These are phyloP conservation scores for Campoplex nolae DNA, from an alignment of 2,888 invertebrate genomes.

Conservation along the genomic window DNA sequence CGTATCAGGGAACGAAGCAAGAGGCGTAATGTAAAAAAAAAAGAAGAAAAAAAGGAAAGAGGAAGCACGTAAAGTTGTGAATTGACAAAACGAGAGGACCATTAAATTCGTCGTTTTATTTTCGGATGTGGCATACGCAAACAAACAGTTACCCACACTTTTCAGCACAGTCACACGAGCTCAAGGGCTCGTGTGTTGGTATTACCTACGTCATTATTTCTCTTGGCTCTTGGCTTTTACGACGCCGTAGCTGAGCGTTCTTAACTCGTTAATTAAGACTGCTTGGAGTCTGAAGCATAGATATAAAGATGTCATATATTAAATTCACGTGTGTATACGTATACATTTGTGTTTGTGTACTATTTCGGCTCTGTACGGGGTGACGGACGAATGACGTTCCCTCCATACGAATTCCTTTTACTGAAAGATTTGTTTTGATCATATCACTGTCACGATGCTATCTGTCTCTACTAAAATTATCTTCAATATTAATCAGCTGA, in stretches of 20 bases:
- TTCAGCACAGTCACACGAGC: not conserved
- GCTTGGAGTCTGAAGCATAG: constrained; percentile 61
- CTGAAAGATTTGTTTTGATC: constrained; percentile 76
- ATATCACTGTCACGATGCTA: constrained; percentile 78
- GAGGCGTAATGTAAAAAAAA: not conserved
- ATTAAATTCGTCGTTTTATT: constrained; percentile 78
- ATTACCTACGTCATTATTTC: constrained; percentile 72
- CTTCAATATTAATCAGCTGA: constrained; percentile 51
- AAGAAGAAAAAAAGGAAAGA: not conserved
- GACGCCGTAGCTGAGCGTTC: constrained; percentile 78
- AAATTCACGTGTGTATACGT: not conserved
- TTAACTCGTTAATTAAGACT: constrained; percentile 79
- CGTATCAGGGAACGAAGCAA: constrained; percentile 46
- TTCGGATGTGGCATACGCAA: constrained; percentile 35
- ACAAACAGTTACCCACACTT: not conserved
- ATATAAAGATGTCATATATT: constrained; percentile 48
- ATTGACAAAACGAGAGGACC: constrained; percentile 68
- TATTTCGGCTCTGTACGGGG: not conserved
- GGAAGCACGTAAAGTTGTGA: constrained; percentile 17
- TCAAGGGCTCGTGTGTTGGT: constrained; percentile 63
- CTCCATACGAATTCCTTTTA: not conserved
- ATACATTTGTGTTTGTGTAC: not conserved
- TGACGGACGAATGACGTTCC: constrained; percentile 53
- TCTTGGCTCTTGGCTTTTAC: constrained; percentile 76
- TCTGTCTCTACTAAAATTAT: not conserved